Percentiles rank a stretch among this genome's conserved stretches.
phyloP scores from a whole-genome alignment of 2,797 vertebrate genomes.

The Semaprochilodus insignis region DNA sequence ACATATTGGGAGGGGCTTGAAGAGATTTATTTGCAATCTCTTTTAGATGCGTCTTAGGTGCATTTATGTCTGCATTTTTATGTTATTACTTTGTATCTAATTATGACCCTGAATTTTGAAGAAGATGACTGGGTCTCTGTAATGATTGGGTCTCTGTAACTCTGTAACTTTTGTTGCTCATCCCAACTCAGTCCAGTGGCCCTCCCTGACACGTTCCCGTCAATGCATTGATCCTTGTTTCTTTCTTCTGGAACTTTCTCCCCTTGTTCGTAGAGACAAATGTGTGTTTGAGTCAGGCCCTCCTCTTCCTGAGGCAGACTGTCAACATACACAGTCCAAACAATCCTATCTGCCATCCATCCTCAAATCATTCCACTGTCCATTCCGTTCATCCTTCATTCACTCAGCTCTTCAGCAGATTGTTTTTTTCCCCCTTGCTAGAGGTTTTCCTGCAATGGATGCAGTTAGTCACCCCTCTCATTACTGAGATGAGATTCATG shows the following conservation, averaged over 20 bases:
- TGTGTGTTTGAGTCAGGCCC: constrained; percentile 13
- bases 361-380: constrained; percentile 18
- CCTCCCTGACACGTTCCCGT: constrained; percentile 46
- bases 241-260: constrained; percentile 16
- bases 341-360: constrained; percentile 14
- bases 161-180: not conserved
- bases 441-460: constrained; percentile 53
- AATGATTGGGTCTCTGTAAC: too few species aligned
- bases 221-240: constrained; percentile 41
- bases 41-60: too few species aligned
- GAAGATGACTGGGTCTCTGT: too few species aligned
- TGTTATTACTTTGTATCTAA: too few species aligned
- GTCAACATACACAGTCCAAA: constrained; percentile 24
- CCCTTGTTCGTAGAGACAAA: constrained; percentile 35
- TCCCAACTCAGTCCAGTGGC: not conserved
- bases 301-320: constrained; percentile 28
- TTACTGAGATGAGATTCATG: constrained; percentile 62
- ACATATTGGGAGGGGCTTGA: too few species aligned
- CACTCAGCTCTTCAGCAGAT: constrained; percentile 8
- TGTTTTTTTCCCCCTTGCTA: constrained; percentile 22
- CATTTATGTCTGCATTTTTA: too few species aligned
- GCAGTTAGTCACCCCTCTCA: constrained; percentile 57
- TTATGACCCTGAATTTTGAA: too few species aligned
- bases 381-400: constrained; percentile 34
- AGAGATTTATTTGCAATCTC: too few species aligned